Percentiles rank a stretch among this genome's conserved stretches.
These are phyloP conservation scores for Proisotoma minuta DNA, from an alignment of 2,888 invertebrate genomes.

Conservation along the genomic window DNA sequence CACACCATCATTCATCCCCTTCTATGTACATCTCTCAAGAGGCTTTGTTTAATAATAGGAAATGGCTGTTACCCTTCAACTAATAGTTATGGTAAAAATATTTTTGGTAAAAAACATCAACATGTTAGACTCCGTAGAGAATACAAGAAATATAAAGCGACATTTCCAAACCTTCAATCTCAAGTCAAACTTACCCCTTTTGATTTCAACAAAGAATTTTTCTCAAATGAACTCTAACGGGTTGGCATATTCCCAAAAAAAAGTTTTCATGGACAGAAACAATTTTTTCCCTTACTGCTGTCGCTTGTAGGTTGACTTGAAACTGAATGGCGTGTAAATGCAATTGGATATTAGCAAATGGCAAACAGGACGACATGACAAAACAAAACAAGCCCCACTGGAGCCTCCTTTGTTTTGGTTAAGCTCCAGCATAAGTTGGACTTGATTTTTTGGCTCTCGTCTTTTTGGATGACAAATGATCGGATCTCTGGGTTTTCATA, in stretches of 20 bases:
- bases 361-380: background rate
- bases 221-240: background rate
- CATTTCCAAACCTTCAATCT: too few relatives aligned
- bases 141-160: too few relatives aligned
- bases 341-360: background rate
- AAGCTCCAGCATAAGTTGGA: too few relatives aligned
- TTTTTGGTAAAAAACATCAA: too few relatives aligned
- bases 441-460: too few relatives aligned
- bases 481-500: conserved; percentile 1
- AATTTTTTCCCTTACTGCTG: background rate
- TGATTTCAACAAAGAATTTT: background rate
- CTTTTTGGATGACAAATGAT: conserved; percentile 14
- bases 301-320: background rate
- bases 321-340: background rate
- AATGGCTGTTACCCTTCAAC: too few relatives aligned
- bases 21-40: too few relatives aligned
- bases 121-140: too few relatives aligned
- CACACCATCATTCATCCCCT: too few relatives aligned
- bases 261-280: background rate
- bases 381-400: background rate
- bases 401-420: too few relatives aligned
- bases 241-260: background rate
- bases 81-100: too few relatives aligned
- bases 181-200: background rate
- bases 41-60: too few relatives aligned